Base-by-base conservation (phyloP, 2,113 vertebrate species). In the Pseudolaguvia tuberculata region DNA sequence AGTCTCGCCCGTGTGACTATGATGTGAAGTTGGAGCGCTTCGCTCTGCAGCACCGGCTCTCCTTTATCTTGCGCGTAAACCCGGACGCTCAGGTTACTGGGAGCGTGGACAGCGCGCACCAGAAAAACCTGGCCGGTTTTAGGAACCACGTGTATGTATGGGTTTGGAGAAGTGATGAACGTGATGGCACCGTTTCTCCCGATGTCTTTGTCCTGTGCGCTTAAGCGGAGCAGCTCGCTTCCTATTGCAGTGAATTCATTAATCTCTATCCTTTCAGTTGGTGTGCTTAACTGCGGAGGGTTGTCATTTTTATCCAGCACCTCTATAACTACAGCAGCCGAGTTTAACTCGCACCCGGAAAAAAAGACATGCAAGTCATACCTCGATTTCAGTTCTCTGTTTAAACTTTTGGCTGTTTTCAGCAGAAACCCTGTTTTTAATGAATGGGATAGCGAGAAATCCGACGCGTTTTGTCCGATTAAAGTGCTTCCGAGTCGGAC, bases 281-380 rank as follows among this genome's bases (percentile, higher is more conserved):
- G 73, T 8, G 59, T 7, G 15, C 75, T 84, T 79, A 92, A 89
- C 21, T 73, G 82, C 1, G 89, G 91, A 1, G 72, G 78, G 77
- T 89, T 91, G 83, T 90, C 91, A 80, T 92, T 92, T 62, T 78
- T 67, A 82, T 91, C 89, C 45, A 88, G 76, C 29, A 92, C 87
- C 5, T 90, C 83, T 2, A 92, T 84, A 68, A 84, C 84, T 2
- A 93, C 35, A 14, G 67, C 59, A 21, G 82, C 83, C 12, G 80
- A 25, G 63, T 77, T 69, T 2, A 53, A 47, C 63, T 25, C 59
- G 48, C 87, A 88, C 1, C n/a, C 62, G 17, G 87, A 77, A 56
- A 84, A 75, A 56, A 81, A 73, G 75, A 87, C 82, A 18, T 17
- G 61, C 69, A 93, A 77, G 67, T 79, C 68, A 81, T 92, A 92